Base-by-base conservation (phyloP, 2,113 vertebrate genomes). In the Cavia aperea region DNA sequence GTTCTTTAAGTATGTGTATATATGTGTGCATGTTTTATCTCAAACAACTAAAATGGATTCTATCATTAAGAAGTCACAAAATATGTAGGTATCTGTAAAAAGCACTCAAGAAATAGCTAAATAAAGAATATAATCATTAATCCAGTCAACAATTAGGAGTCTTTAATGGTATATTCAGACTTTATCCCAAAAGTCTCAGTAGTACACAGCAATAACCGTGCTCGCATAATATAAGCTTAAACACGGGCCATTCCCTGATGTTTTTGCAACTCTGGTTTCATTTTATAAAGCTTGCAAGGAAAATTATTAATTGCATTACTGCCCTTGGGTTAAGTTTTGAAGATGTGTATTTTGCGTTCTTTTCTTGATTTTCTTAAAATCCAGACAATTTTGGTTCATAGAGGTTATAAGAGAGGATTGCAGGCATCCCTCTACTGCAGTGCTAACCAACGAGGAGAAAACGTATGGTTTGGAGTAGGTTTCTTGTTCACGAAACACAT, bases 101-200 rank as follows among this genome's bases (percentile, higher is more conserved):
- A 92, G 49, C 82, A 94, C 94, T 89, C 93, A 95, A 90, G 58
- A 96, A 95, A 89, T 93, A 90, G 90, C 79, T 83, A 91, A 91
- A 93, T 95, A 94, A 95, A 79, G 88, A 95, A 87, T 90, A 73
- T 72, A 95, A 93, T 88, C 85, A 95, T 89, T 94, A 95, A 84
- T 95, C 73, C 70, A 89, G 93, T 81, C 72, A 94, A 94, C 88
- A 95, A 90, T 95, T 95, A 96, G 91, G 24, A 88, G 78, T 58
- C 83, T 94, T 93, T 93, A 92, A 92, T 90, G 77, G 54, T 66
- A 86, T 60, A 75, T 62, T 65, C 56, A 89, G 65, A 51, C 60
- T 94, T 86, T 63, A 92, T 93, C 93, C 90, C 31, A 77, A 92
- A 95, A 94, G 49, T 72, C 77, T 92, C 70, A 85, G 49, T 63